Evolutionary conservation across 1,140 invertebrate genomes (phyloP), one percentile per base, ranked within the genome.

Genomic region (Cotesia typhae): DNA sequence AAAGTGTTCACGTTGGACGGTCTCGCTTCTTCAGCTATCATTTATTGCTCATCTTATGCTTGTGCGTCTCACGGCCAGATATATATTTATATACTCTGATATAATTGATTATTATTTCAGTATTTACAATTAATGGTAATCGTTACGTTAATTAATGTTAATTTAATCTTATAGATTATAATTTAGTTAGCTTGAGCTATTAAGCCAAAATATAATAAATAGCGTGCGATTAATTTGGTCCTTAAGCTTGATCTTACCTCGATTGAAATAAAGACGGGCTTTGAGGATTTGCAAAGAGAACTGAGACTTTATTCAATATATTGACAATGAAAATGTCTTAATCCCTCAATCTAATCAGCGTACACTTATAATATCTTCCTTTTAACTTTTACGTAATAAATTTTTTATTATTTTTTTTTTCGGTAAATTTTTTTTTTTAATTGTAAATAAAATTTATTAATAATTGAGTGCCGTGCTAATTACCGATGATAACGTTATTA

Each of bases 151-250:
- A 28, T 28, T 28, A 28, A 28, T 28, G 28, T 28, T 28, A 28
- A 28, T 28, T 2, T 28, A 28, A 28, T 28, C 28, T 28, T 28
- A 28, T 28, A 3, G 28, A 28, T 28, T 28, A 28, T 3, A 28
- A 28, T 28, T 28, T 28, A 28, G 28, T 28, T 28, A 28, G 28
- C 28, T 28, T 28, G 28, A 28, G 28, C 28, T 28, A 28, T 28
- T 28, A 28, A 47, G 10, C 6, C 41, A 47, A 47, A 47, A 9
- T 74, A 72, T 77, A 77, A 67, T 70, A 47, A 47, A 47, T 6
- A 70, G 72, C 65, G 78, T 79, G 74, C 67, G 67, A 71, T 78
- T 82, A 83, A 81, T 82, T 82, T 84, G 82, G 80, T 84, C 82
- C 82, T 81, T 71, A 71, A 71, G 74, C 73, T 77, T 59, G 36